Conservation (phyloP, 2,888 invertebrate genomes). For the Synergus japonicus region DNA sequence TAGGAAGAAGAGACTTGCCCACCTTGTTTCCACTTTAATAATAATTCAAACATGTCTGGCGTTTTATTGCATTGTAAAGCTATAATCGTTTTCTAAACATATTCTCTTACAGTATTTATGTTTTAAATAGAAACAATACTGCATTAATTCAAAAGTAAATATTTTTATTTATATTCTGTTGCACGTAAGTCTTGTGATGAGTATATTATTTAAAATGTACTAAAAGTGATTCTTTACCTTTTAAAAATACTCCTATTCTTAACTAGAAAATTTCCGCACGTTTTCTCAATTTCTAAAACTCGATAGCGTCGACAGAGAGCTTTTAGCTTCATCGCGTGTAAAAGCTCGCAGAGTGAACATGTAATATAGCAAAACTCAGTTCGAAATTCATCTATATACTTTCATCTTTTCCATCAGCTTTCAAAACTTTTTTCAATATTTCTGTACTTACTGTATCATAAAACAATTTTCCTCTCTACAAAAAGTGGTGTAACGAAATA, state of each 20-base stretch:
- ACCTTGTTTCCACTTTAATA: slow-evolving; percentile 1
- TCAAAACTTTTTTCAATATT: slow-evolving; percentile 4
- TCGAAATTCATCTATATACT: slow-evolving; percentile 35
- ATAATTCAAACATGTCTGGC: neutral
- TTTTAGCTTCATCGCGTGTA: slow-evolving; percentile 47
- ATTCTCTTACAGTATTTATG: neutral
- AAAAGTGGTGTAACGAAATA: neutral
- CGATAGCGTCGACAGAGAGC: slow-evolving; percentile 42
- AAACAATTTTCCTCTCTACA: neutral
- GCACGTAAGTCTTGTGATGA: slow-evolving; percentile 22
- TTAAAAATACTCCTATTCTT: neutral
- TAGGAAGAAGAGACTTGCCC: neutral
- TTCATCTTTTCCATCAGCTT: slow-evolving; percentile 47
- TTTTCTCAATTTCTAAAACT: slow-evolving; percentile 14
- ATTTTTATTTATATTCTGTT: slow-evolving; percentile 39
- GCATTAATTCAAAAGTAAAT: neutral
- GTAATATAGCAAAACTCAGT: slow-evolving; percentile 44
- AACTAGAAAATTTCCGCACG: neutral
- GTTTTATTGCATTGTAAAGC: neutral
- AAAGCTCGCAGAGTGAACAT: slow-evolving; percentile 46
- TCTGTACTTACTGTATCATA: slow-evolving; percentile 1
- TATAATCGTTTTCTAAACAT: neutral
- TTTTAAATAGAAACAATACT: neutral
- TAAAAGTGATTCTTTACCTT: neutral
- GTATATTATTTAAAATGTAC: neutral